Base-by-base conservation (phyloP, 2,113 vertebrate genomes). In the Lanius collurio region DNA sequence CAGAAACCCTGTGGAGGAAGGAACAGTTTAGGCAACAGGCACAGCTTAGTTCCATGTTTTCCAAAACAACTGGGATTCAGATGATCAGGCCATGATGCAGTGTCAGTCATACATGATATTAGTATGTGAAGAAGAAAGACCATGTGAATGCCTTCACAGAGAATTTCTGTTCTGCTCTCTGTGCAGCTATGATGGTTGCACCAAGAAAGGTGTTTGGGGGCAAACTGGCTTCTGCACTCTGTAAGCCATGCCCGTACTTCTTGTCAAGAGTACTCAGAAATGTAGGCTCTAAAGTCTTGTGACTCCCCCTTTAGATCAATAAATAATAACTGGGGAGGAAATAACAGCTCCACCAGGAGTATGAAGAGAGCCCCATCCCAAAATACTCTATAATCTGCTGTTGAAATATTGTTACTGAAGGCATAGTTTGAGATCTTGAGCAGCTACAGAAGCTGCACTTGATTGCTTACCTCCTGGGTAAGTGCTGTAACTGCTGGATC, bases 121-220 rank as follows among this genome's bases (percentile, higher is more conserved):
- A 23, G 8, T 33, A 3, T 10, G 5, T 44, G 24, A 77, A 46
- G 28, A 65, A 27, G n/a, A 3, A 68, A 30, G 39, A 57, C n/a
- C 37, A 27, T 8, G 0, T 26, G 20, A 74, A 50, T 0, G 0
- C 23, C 41, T 67, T 77, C 30, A 42, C 9, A 24, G 39, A 22
- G 33, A 55, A 10, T 23, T 62, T 69, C 20, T 27, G 3, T 55
- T 50, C 78, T 77, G 62, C 21, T 76, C 27, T 73, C 42, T 2
- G 0, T 49, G 67, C 20, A 22, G 49, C 30, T 49, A 9, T 5
- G 8, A 4, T 2, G 14, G 22, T 50, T 4, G 0, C 35, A 56
- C 28, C 55, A 42, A 42, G 37, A 41, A 65, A 67, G 47, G 19
- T 3, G 1, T 23, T 11, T 47, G 47, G 22, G 18, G 31, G 15